Evolutionary conservation across 1,140 invertebrate genomes (phyloP).

Genomic region (Parasteatoda tepidariorum): DNA sequence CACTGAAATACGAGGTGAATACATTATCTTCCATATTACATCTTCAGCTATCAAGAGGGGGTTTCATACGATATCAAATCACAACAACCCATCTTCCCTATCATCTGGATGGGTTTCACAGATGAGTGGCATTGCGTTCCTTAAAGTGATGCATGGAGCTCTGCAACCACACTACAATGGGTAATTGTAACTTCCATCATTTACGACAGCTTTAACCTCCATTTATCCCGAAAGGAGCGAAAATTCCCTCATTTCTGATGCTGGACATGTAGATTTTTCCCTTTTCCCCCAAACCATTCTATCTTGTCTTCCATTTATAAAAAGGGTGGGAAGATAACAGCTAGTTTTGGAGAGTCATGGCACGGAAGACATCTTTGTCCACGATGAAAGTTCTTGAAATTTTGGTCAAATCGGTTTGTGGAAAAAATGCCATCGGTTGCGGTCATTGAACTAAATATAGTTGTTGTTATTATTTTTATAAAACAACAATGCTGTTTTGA

Average conservation of each 20-base stretch:
- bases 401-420: background rate
- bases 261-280: conserved; percentile 59
- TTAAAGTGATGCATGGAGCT: background rate
- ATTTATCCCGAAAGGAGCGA: conserved; percentile 32
- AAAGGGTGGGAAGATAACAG: background rate
- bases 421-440: background rate
- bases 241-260: conserved; percentile 50
- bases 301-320: conserved; percentile 35
- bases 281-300: conserved; percentile 9
- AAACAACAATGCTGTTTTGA: background rate
- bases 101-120: conserved; percentile 38
- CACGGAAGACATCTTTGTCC: conserved; percentile 13
- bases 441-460: background rate
- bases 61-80: conserved; percentile 6
- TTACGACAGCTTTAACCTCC: conserved; percentile 60
- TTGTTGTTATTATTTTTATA: background rate
- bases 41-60: background rate
- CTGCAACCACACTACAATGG: background rate
- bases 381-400: background rate
- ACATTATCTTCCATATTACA: background rate
- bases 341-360: background rate
- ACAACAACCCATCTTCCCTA: conserved; percentile 14
- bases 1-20: background rate
- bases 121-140: conserved; percentile 15
- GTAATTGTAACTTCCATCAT: conserved; percentile 61